Evolutionary conservation across 1,140 invertebrate genomes (phyloP).

Genomic region (Potamilus streckersoni): DNA sequence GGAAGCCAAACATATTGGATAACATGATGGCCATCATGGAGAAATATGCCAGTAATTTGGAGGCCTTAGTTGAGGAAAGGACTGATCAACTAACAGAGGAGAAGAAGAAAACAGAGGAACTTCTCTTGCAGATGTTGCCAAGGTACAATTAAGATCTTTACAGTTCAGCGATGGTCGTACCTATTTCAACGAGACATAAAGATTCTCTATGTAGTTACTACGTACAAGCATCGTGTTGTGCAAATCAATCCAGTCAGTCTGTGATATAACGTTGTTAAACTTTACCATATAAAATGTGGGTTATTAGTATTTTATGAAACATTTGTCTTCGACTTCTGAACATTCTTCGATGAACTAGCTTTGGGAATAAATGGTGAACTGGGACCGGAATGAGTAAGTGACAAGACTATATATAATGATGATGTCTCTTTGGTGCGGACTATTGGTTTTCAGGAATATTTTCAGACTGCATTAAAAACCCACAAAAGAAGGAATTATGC

Average conservation of each 20-base stretch:
- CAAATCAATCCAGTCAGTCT: background rate
- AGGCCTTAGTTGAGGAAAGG: conserved; percentile 89
- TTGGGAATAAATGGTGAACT: too few relatives aligned
- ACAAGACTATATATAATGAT: too few relatives aligned
- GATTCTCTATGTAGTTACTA: background rate
- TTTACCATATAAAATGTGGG: too few relatives aligned
- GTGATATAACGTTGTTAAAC: too few relatives aligned
- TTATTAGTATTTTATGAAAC: too few relatives aligned
- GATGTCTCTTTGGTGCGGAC: too few relatives aligned
- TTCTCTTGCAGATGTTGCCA: conserved; percentile 93
- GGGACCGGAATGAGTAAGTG: too few relatives aligned
- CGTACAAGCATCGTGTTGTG: background rate
- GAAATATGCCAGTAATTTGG: conserved; percentile 87
- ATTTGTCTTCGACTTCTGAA: too few relatives aligned
- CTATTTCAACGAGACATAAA: background rate
- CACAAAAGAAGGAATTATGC: too few relatives aligned
- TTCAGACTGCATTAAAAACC: too few relatives aligned
- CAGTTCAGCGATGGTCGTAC: background rate
- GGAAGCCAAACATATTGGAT: conserved; percentile 88
- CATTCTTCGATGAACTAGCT: too few relatives aligned
- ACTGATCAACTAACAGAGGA: conserved; percentile 94
- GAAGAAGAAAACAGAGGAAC: conserved; percentile 94
- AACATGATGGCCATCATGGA: conserved; percentile 90
- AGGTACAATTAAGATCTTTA: conserved; percentile 70
- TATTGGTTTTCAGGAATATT: too few relatives aligned